phyloP scores from a whole-genome alignment of 2,797 vertebrate genomes.

The Taeniopygia guttata region DNA sequence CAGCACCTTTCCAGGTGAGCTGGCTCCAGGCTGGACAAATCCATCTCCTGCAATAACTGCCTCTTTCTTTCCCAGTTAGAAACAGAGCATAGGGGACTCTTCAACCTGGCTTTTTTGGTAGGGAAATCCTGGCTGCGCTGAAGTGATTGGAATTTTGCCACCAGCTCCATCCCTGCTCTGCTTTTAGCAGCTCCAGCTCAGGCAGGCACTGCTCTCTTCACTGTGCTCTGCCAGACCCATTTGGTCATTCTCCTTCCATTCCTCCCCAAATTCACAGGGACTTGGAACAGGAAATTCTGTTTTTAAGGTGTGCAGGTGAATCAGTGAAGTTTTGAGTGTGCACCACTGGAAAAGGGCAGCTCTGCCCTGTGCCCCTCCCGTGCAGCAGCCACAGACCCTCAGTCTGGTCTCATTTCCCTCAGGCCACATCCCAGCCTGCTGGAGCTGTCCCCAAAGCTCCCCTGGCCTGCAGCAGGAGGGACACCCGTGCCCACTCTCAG shows the following conservation, averaged over 20 bases:
- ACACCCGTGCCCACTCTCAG: not conserved
- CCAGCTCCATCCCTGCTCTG: not conserved
- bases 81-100: not conserved
- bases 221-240: not conserved
- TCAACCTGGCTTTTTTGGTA: not conserved
- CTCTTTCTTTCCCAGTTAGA: not conserved
- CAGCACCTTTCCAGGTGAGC: conserved; percentile 1
- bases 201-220: not conserved
- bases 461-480: not conserved
- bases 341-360: not conserved
- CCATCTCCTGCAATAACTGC: not conserved
- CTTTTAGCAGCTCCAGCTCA: not conserved
- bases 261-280: not conserved
- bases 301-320: not conserved
- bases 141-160: conserved; percentile 35
- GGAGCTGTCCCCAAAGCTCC: not conserved
- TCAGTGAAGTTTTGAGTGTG: not conserved
- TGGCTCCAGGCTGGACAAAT: not conserved
- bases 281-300: not conserved
- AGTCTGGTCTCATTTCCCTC: not conserved
- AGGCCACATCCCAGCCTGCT: not conserved
- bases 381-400: not conserved
- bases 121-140: not conserved
- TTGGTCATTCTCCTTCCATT: not conserved
- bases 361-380: not conserved